Percentiles rank a stretch among this genome's conserved stretches.
Conservation (phyloP, 2,113 vertebrate species). For the Drymodes brunneopygia region DNA sequence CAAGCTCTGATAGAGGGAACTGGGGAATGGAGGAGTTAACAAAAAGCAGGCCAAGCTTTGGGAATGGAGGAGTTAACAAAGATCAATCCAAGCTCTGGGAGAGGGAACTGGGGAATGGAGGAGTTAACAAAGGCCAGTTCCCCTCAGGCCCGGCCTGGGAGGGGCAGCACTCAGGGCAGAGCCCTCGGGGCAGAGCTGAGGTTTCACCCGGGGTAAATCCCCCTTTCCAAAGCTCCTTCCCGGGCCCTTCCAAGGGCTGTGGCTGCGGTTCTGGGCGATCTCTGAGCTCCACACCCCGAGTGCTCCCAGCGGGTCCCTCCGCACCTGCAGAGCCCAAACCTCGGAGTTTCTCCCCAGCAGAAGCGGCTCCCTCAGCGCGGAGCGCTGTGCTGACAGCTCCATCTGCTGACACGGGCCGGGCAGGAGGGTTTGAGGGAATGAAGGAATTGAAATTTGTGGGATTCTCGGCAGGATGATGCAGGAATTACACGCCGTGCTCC, state of each 20-base stretch:
- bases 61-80: no score
- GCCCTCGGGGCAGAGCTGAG: background rate
- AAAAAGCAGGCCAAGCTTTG: background rate
- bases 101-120: no score
- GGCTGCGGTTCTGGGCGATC: background rate
- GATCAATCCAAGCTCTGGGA: no score
- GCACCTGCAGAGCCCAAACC: background rate
- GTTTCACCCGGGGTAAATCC: accelerated
- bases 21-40: background rate
- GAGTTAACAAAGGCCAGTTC: no score
- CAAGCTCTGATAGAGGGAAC: no score
- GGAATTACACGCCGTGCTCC: accelerated
- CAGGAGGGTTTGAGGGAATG: accelerated
- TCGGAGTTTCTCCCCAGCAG: accelerated
- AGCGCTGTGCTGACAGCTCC: background rate
- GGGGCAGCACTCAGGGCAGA: no score
- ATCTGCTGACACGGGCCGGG: background rate
- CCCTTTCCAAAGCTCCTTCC: background rate
- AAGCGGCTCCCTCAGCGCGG: accelerated
- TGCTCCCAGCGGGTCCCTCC: background rate
- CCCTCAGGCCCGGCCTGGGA: no score
- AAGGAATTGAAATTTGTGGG: accelerated
- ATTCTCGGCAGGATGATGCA: accelerated
- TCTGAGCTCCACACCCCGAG: accelerated
- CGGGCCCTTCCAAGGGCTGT: accelerated